phyloP scores from a whole-genome alignment of 2,113 vertebrate species.

The Hippocampus zosterae region DNA sequence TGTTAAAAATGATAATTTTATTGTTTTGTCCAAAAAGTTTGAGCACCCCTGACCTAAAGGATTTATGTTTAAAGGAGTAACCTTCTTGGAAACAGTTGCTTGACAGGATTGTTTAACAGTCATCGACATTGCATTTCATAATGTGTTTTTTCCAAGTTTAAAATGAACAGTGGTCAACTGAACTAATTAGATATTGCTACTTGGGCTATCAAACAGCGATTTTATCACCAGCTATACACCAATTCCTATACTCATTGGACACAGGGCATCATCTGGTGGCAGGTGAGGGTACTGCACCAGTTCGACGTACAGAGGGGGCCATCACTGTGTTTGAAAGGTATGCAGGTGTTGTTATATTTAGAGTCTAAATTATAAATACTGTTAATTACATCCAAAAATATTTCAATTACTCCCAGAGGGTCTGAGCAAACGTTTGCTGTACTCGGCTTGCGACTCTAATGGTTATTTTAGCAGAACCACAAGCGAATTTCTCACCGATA shows the following conservation, averaged over 20 bases:
- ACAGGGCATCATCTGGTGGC: conserved; percentile 1
- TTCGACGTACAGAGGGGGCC: neutral
- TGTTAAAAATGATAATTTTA: too few relatives aligned
- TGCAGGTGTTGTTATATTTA: neutral
- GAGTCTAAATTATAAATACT: neutral
- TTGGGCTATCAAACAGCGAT: neutral
- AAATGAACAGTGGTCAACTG: too few relatives aligned
- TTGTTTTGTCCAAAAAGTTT: too few relatives aligned
- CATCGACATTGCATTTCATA: neutral
- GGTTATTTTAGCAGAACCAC: neutral
- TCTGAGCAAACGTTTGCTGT: neutral
- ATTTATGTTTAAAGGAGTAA: neutral
- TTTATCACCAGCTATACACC: too few relatives aligned
- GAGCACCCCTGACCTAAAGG: too few relatives aligned
- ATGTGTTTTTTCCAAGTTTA: neutral
- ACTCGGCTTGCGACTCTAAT: neutral
- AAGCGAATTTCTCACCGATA: conserved; percentile 80
- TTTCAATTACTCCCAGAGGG: too few relatives aligned
- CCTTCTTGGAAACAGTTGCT: neutral
- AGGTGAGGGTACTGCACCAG: neutral
- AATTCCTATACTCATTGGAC: neutral
- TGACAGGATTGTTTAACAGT: neutral
- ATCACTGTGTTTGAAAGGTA: neutral
- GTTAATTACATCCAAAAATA: neutral
- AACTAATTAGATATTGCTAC: too few relatives aligned